Evolutionary conservation across 1,140 invertebrate genomes (phyloP), one percentile per base, ranked within the genome.

Genomic region (Drosophila cardini): DNA sequence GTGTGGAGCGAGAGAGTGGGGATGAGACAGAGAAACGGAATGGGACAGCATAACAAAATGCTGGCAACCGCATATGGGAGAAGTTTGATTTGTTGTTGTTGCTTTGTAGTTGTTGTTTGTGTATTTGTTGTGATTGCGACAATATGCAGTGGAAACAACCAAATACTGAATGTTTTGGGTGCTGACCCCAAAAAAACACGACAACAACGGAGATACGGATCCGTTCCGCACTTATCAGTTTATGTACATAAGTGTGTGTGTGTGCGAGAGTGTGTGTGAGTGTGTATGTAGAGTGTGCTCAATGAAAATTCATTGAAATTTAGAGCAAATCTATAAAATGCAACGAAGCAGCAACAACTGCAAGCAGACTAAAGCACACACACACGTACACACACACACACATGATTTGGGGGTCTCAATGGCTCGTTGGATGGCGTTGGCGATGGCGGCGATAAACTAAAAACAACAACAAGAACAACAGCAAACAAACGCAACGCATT

Each of bases 271-370:
- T 26, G 18, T 56, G 46, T 57, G 21, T 58, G 34, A 52, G 42
- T 50, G 34, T 61, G 48, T 69, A 73, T 67, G 55, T 74, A n/a
- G 72, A 58, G 76, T 72, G 70, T 70, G 70, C 72, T 89, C 84
- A 89, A 89, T 89, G 84, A 89, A 83, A 89, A 89, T 84, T 89
- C 74, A 89, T 90, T 89, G 77, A 89, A 89, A 89, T 89, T 84
- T 89, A 84, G 84, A 89, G 82, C 84, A 77, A 87, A 87, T 87
- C 84, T 89, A 87, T 87, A 89, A 89, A 89, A 84, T 89, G 84
- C 84, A 89, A 62, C 84, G 63, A 84, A 80, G 80, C 82, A 70
- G 60, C 43, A 45, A 42, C 30, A 43, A 76, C 67, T 63, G 68
- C 76, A 67, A 75, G 32, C 50, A 45, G 50, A 74, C 79, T 50